Base-by-base conservation (phyloP, 2,113 vertebrate genomes). In the Alces alces region DNA sequence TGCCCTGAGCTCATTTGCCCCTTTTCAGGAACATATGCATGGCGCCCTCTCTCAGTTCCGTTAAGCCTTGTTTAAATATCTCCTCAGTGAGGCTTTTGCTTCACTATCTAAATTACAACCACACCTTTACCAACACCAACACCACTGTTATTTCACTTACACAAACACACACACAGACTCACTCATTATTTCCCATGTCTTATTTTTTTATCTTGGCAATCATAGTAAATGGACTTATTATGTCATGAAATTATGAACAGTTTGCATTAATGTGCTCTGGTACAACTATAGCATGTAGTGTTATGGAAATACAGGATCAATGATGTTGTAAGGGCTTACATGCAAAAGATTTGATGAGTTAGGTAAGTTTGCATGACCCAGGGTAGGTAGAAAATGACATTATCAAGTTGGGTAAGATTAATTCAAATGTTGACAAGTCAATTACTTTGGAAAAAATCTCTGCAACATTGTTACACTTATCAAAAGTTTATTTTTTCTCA, bases 371-470 rank as follows among this genome's bases (percentile, higher is more conserved):
- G 6, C 43, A 89, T 82, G 14, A 43, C 45, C 58, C 58, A 86
- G 10, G 7, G 27, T 61, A 61, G 30, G n/a, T 9, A 90, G 52
- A 92, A 60, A 11, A 84, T 36, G 13, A 89, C 60, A 83, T 28
- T 70, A 80, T n/a, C 82, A 86, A 78, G n/a, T 61, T 50, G 11
- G 2, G 25, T 50, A 73, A 84, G 30, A 39, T 84, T 92, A 94
- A 92, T 78, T 93, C 66, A 92, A 89, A 70, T 66, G 39, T 3
- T 70, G 7, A 91, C 13, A 28, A 47, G 60, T 73, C 23, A 92
- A 86, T 52, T 28, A 93, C 54, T 36, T 84, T 57, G 86, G 78
- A 93, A 97, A 96, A 96, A 89, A n/a, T 54, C 83, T 30, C 28
- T 33, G 27, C 15, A 47, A 78, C 28, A 16, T 0, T 84, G 7